phyloP scores from a whole-genome alignment of 2,888 invertebrate species.

The Ectropis crepuscularia region DNA sequence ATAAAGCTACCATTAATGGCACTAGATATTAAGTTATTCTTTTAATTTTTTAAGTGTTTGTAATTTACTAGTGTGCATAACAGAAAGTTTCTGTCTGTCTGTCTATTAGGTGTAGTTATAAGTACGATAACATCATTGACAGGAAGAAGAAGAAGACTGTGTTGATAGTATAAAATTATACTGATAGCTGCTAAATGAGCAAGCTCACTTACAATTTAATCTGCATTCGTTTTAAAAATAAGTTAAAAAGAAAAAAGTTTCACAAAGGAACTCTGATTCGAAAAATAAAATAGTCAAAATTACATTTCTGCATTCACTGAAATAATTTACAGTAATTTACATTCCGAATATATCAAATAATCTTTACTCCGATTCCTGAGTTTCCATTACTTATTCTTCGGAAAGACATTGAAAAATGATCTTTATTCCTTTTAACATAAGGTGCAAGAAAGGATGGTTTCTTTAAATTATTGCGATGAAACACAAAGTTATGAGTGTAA shows the following conservation, averaged over 20 bases:
- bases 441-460: slow-evolving; percentile 40
- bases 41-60: no score
- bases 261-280: slow-evolving; percentile 36
- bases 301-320: slow-evolving; percentile 49
- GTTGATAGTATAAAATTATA: no score
- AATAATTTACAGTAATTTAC: slow-evolving; percentile 60
- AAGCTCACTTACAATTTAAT: no score
- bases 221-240: no score
- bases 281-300: slow-evolving; percentile 47
- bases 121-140: no score
- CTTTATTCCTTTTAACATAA: slow-evolving; percentile 32
- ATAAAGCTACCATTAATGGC: no score
- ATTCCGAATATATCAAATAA: slow-evolving; percentile 61
- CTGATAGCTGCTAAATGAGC: no score
- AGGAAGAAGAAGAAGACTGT: no score
- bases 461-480: slow-evolving; percentile 61
- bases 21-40: no score
- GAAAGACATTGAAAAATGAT: slow-evolving; percentile 32
- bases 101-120: no score
- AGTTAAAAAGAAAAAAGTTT: background rate
- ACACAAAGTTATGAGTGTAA: slow-evolving; percentile 41
- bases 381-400: slow-evolving; percentile 29
- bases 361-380: slow-evolving; percentile 47
- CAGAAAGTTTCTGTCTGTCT: no score
- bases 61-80: no score